Conservation (phyloP, 2,113 vertebrate species). For the Plotosus lineatus region DNA sequence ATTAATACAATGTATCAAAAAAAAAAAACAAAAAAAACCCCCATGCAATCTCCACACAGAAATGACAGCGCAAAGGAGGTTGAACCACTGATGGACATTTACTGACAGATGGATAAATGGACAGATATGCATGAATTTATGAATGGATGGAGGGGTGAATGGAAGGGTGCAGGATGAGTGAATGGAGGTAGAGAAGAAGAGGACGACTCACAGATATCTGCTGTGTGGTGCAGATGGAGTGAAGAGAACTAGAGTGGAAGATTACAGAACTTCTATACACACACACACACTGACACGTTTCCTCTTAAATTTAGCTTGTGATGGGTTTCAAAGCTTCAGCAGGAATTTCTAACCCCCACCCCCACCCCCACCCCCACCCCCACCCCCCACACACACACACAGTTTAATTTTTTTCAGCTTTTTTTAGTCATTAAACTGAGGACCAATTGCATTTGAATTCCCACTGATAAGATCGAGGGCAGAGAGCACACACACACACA, state of each 20-base stretch:
- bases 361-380: background rate
- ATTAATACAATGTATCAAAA: no score
- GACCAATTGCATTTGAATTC: constrained; percentile 1
- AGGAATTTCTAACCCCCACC: background rate
- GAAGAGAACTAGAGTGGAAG: background rate
- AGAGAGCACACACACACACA: background rate
- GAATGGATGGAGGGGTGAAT: no score
- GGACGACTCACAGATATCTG: constrained; percentile 23
- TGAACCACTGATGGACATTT: no score
- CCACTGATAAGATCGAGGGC: background rate
- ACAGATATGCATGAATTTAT: no score
- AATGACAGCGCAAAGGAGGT: no score
- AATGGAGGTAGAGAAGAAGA: constrained; percentile 58
- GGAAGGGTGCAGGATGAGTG: no score
- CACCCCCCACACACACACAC: background rate
- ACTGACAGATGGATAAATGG: constrained; percentile 21
- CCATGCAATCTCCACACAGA: no score
- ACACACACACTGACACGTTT: constrained; percentile 28
- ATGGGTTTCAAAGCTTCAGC: background rate
- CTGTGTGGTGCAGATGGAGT: background rate
- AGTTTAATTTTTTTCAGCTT: background rate
- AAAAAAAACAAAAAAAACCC: no score
- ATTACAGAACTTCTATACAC: constrained; percentile 56
- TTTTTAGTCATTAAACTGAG: background rate
- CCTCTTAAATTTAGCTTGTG: background rate